Base-by-base conservation (phyloP, 2,113 vertebrate genomes). In the Uria lomvia region DNA sequence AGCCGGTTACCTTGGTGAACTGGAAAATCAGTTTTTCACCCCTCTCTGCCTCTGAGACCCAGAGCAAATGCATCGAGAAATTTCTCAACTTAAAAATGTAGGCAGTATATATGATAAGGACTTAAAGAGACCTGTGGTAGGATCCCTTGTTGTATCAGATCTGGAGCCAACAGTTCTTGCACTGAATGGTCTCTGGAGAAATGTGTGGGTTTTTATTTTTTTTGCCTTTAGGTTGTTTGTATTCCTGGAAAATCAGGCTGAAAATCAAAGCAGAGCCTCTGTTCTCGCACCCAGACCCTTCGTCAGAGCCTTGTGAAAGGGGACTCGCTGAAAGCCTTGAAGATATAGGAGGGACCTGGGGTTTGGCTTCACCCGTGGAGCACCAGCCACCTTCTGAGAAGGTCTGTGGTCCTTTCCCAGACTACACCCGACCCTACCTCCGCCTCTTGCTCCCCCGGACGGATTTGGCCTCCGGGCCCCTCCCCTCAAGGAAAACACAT, bases 111-210 rank as follows among this genome's bases (percentile, higher is more conserved):
- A n/a, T 11, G 17, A 23, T 26, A 8, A 21, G 56, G 47, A 63
- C 24, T 58, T n/a, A 19, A 11, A 29, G 67, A 47, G 19, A 12
- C 4, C n/a, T 1, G 0, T 5, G 23, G 32, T 23, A 52, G 13
- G 49, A 22, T 29, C 56, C 38, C 58, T 9, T 38, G 50, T 22
- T 36, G 66, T 24, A 10, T 14, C 80, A 29, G 24, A 34, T 18
- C 36, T 2, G 1, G 47, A 75, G 67, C 26, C 38, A 23, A 32
- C 63, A 17, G 1, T 18, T 21, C n/a, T 15, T 36, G 43, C 17
- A 5, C 20, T 15, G 45, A 45, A 53, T 6, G 19, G 2, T 24
- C 32, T 11, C 66, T 74, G 59, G 53, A 29, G 71, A 73, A 90
- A 58, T 6, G 27, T 26, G 38, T 26, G 32, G 18, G 19, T 45